Conservation (phyloP, 2,888 invertebrate species). For the Noctua janthe region DNA sequence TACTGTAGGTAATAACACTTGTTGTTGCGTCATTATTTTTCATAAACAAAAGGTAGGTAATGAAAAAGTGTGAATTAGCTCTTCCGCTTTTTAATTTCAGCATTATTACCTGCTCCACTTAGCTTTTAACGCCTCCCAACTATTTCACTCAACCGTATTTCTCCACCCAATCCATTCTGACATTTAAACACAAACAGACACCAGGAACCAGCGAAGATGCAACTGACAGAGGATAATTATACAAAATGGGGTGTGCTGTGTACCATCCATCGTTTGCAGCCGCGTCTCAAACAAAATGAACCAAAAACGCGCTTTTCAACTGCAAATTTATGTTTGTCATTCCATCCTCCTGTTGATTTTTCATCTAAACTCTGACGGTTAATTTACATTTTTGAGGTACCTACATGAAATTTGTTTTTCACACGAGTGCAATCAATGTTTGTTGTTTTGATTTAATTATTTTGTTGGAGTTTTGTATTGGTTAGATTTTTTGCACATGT, state of each 20-base stretch:
- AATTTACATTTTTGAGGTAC: slow-evolving; percentile 65
- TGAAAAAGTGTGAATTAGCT: background rate
- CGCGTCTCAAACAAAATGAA: slow-evolving; percentile 1
- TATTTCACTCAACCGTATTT: background rate
- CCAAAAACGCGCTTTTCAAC: slow-evolving; percentile 16
- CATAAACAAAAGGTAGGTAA: background rate
- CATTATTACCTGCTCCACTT: background rate
- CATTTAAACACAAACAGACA: slow-evolving; percentile 31
- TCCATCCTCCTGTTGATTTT: slow-evolving; percentile 60
- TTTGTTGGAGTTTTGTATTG: slow-evolving; percentile 18
- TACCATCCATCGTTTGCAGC: slow-evolving; percentile 56
- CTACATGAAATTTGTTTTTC: slow-evolving; percentile 49
- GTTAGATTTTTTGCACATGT: background rate
- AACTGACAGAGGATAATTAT: slow-evolving; percentile 60
- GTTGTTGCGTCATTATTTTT: background rate
- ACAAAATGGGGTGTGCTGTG: slow-evolving; percentile 37
- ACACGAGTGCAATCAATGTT: slow-evolving; percentile 50
- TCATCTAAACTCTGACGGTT: slow-evolving; percentile 67
- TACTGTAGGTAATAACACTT: background rate
- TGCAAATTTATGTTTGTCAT: slow-evolving; percentile 56
- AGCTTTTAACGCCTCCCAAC: background rate
- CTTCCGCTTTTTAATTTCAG: background rate
- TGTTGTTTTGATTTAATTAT: slow-evolving; percentile 37
- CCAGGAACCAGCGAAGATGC: slow-evolving; percentile 50
- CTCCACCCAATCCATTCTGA: slow-evolving; percentile 19